Base-by-base conservation (phyloP, 2,113 vertebrate genomes). In the Syngnathus floridae region DNA sequence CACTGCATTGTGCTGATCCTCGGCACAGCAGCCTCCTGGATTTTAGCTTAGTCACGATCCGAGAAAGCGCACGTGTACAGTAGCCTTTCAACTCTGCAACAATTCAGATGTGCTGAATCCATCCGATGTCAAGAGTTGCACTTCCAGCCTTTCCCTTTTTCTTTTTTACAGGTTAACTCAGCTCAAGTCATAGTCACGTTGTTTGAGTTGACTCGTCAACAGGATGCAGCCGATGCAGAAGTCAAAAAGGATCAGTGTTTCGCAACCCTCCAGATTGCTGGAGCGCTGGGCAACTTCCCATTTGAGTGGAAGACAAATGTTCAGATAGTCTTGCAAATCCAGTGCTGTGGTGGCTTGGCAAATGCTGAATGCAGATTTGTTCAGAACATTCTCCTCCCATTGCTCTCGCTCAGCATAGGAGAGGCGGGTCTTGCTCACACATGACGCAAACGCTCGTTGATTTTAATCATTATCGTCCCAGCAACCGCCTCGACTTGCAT, bases 161-260 rank as follows among this genome's bases (percentile, higher is more conserved):
- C 5, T 62, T 52, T 67, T 74, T 79, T 64, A 60, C 64, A 67
- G 61, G 63, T 63, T 26, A 62, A 38, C 54, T 61, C 16, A 71
- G 66, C 55, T 12, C 21, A 52, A 65, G 67, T 81, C 79, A 82
- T 35, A 52, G 82, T 85, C 84, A 84, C 73, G 48, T 68, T 82
- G 76, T 67, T 73, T 51, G 66, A 72, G 61, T 75, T 56, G 77
- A 74, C 72, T 76, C 77, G 79, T 82, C 74, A 77, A 84, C 84
- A 84, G 83, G 86, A 89, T 79, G 78, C 71, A 79, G 84, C 75
- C 36, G 36, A 80, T 78, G 79, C 79, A 83, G 85, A 88, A 86
- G 79, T 81, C 22, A 66, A 71, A 46, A 75, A 70, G 59, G 66
- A 76, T 61, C 26, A 56, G 65, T 59, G 72, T 87, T 86, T 78